A percentile compares a stretch with the other conserved stretches of the same genome.
phyloP scores from a whole-genome alignment of 2,113 vertebrate genomes.

The Limnothrissa miodon region DNA sequence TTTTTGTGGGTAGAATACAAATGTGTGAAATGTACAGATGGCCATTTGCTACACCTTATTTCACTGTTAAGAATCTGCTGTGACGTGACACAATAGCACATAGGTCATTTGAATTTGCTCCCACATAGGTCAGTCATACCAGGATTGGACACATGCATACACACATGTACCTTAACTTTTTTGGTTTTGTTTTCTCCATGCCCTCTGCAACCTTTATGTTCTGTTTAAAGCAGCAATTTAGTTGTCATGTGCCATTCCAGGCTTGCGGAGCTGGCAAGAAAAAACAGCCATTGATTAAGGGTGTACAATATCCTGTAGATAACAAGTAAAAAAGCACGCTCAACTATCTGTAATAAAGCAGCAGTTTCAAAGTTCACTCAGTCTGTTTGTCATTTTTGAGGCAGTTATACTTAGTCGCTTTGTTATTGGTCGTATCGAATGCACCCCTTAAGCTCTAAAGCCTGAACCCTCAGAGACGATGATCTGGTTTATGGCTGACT shows the following conservation, averaged over 20 bases:
- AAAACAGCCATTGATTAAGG: background rate
- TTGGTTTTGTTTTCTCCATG: background rate
- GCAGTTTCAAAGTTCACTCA: background rate
- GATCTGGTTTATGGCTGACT: too few species aligned
- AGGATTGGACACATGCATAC: background rate
- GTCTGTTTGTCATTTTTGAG: background rate
- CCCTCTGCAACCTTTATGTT: background rate
- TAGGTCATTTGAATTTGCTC: too few species aligned
- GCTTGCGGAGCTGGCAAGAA: background rate
- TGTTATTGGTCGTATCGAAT: background rate
- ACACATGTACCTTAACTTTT: background rate
- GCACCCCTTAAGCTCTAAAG: too few species aligned
- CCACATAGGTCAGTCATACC: too few species aligned
- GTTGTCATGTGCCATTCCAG: slow-evolving; percentile 4
- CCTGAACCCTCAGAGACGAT: too few species aligned
- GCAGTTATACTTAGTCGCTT: background rate
- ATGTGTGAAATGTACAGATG: background rate
- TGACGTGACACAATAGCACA: background rate
- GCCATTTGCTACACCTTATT: background rate
- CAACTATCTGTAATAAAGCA: background rate
- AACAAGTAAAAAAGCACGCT: background rate
- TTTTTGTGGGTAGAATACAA: background rate
- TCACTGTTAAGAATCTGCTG: background rate
- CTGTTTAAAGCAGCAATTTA: background rate
- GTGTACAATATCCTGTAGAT: slow-evolving; percentile 3